phyloP scores from a whole-genome alignment of 2,888 invertebrate species.

The Cyaniris semiargus region DNA sequence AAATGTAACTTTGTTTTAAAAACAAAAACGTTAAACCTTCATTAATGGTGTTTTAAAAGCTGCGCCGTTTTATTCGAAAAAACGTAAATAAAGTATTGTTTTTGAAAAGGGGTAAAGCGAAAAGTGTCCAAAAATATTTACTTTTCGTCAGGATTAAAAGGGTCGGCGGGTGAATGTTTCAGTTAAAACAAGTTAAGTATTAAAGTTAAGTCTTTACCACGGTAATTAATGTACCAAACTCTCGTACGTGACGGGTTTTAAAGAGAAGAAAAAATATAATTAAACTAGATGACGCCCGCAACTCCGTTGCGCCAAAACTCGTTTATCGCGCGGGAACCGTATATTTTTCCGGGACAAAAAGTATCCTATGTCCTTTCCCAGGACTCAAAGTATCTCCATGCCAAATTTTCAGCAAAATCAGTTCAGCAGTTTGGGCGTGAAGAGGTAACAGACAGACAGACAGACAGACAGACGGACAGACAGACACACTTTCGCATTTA shows the following conservation, averaged over 20 bases:
- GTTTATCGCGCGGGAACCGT: no score
- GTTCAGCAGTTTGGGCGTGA: no score
- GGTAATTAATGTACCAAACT: background rate
- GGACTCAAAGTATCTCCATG: no score
- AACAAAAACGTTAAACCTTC: background rate
- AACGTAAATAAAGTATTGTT: background rate
- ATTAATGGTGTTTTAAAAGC: background rate
- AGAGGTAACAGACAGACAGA: no score
- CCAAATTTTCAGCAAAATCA: no score
- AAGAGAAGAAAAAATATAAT: background rate
- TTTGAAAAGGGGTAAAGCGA: background rate
- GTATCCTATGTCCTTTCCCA: no score
- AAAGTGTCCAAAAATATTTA: conserved; percentile 21
- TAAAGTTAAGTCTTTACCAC: background rate
- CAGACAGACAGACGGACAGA: no score
- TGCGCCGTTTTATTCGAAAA: background rate
- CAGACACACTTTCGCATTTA: no score
- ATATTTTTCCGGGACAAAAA: no score
- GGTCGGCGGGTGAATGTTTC: background rate
- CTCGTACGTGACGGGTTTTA: background rate
- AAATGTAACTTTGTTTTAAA: background rate
- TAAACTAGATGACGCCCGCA: no score
- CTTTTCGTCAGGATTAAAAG: conserved; percentile 20
- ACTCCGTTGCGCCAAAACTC: no score
- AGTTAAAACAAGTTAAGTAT: background rate